phyloP scores from a whole-genome alignment of 2,797 vertebrate species.

The Phataginus tetradactyla region DNA sequence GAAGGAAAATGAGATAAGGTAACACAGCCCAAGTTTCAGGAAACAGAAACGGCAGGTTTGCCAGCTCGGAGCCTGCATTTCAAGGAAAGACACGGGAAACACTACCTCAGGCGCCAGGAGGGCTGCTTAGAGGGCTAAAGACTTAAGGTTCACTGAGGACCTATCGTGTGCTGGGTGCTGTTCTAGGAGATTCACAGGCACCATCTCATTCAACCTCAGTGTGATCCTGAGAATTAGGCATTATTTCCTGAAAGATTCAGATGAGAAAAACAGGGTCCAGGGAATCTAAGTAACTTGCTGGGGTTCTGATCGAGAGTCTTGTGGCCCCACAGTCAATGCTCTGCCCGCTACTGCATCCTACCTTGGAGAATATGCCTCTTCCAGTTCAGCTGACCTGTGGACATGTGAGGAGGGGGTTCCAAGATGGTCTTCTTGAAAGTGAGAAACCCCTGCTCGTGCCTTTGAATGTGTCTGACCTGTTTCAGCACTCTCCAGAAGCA shows the following conservation, averaged over 20 bases:
- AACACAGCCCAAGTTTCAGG: not conserved
- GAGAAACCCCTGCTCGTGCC: not conserved
- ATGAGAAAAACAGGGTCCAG: not conserved
- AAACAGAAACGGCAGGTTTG: not conserved
- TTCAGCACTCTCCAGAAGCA: not conserved
- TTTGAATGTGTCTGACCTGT: not conserved
- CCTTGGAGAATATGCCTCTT: not conserved
- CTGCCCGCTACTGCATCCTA: not conserved
- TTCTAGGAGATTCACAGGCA: not conserved
- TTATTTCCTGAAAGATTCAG: not conserved
- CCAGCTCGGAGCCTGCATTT: not conserved
- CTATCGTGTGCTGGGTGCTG: not conserved
- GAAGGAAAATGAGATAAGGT: not conserved
- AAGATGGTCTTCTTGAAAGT: not conserved
- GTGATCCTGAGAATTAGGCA: not conserved
- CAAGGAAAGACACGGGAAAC: not conserved
- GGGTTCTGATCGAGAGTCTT: not conserved
- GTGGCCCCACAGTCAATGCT: not conserved
- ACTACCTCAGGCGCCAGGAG: not conserved
- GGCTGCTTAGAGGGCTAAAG: not conserved
- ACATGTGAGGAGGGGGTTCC: not conserved
- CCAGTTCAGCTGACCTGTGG: not conserved
- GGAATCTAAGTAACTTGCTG: not conserved
- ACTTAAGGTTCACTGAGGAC: not conserved
- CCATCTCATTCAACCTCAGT: not conserved